These are phyloP conservation scores for Aplodontia rufa DNA, from an alignment of 2,113 vertebrate genomes.

Conservation along the genomic window DNA sequence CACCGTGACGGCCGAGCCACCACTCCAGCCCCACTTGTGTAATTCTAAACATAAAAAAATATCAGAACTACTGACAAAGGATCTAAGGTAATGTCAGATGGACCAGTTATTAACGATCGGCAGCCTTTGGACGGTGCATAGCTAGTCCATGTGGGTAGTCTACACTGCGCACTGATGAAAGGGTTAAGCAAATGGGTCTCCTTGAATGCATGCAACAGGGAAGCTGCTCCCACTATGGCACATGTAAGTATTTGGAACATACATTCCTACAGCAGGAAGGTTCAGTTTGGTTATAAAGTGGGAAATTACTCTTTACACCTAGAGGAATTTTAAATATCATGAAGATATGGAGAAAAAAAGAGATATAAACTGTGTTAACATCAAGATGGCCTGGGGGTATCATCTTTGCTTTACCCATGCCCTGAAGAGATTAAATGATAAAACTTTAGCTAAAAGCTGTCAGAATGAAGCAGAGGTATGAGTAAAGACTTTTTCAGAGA, in stretches of 20 bases:
- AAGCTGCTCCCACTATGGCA: background rate
- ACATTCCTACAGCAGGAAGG: background rate
- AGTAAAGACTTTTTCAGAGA: slow-evolving; percentile 49
- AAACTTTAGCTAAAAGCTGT: background rate
- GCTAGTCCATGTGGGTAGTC: background rate
- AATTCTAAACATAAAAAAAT: slow-evolving; percentile 6
- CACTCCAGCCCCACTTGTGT: background rate
- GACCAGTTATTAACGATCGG: background rate
- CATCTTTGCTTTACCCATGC: background rate
- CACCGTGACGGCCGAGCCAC: no score
- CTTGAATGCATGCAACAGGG: no score
- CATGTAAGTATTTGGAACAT: background rate
- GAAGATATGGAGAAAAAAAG: background rate
- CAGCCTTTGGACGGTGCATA: background rate
- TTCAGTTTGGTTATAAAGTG: background rate
- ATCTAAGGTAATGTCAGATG: background rate
- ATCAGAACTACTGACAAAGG: background rate
- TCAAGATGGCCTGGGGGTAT: background rate
- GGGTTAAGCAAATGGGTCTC: background rate
- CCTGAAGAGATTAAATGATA: background rate
- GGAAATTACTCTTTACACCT: background rate
- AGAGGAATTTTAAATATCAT: background rate
- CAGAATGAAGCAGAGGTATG: slow-evolving; percentile 26
- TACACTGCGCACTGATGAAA: background rate
- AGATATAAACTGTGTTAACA: background rate